A percentile compares a stretch with the other conserved stretches of the same genome.
Conservation (phyloP, 2,888 invertebrate species). For the Pantelozetes paolii region DNA sequence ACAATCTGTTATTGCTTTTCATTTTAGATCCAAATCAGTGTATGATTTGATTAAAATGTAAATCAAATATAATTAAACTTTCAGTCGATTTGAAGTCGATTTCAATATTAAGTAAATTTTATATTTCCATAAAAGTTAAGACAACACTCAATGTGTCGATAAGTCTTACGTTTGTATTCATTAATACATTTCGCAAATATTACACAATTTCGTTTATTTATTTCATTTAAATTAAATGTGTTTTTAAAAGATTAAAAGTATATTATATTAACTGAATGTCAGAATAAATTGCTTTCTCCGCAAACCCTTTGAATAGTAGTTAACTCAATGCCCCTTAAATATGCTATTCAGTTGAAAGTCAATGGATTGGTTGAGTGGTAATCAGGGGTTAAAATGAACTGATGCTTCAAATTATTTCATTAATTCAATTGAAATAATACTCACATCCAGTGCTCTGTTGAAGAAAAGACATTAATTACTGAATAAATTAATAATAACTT, state of each 20-base stretch:
- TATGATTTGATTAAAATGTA: neutral
- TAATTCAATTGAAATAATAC: neutral
- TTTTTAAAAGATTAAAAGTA: too few species aligned
- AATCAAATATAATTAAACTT: neutral
- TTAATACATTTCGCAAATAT: neutral
- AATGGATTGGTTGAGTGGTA: too few species aligned
- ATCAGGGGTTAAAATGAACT: neutral
- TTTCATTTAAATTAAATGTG: too few species aligned
- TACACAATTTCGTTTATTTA: too few species aligned
- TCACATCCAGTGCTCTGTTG: neutral
- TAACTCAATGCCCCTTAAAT: too few species aligned
- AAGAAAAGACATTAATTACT: too few species aligned
- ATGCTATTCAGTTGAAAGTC: too few species aligned
- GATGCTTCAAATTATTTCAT: neutral
- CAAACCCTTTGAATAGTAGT: too few species aligned
- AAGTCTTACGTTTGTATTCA: neutral
- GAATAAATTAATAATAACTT: too few species aligned
- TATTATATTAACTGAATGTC: too few species aligned
- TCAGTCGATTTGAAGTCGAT: neutral
- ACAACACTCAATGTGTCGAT: constrained; percentile 6
- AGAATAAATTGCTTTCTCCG: too few species aligned
- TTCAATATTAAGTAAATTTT: neutral
- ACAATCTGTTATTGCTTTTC: constrained; percentile 3
- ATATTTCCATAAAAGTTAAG: neutral
- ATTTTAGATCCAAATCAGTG: neutral